phyloP scores from a whole-genome alignment of 2,113 vertebrate genomes.

The Xiphias gladius region DNA sequence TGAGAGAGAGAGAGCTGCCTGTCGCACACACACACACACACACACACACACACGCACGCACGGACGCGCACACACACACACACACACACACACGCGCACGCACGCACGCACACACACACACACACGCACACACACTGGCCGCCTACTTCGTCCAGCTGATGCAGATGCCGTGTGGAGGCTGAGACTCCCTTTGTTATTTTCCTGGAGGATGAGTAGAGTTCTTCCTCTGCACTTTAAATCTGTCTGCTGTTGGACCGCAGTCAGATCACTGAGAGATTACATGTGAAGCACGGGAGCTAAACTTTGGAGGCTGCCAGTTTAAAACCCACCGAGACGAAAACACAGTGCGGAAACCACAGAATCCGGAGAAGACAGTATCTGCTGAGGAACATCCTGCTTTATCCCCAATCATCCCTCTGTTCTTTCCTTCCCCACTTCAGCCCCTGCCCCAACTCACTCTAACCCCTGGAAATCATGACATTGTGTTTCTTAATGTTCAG shows the following conservation, averaged over 20 bases:
- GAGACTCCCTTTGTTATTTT: neutral
- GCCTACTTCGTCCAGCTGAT: conserved; percentile 36
- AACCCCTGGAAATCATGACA: too few relatives aligned
- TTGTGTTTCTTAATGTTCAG: too few relatives aligned
- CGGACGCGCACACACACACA: conserved; percentile 17
- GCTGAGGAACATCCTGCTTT: too few relatives aligned
- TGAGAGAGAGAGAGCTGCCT: too few relatives aligned
- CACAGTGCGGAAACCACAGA: too few relatives aligned
- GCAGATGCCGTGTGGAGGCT: conserved; percentile 1
- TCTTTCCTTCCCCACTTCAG: neutral
- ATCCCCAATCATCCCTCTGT: neutral
- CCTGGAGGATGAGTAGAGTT: neutral
- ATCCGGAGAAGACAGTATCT: too few relatives aligned
- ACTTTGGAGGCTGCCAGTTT: neutral
- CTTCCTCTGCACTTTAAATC: neutral
- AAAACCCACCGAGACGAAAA: neutral
- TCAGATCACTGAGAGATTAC: neutral
- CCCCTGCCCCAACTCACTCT: too few relatives aligned
- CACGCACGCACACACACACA: conserved; percentile 5
- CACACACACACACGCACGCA: too few relatives aligned
- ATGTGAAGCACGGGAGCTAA: neutral
- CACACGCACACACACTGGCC: neutral
- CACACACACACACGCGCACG: neutral
- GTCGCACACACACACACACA: neutral
- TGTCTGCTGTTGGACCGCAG: neutral